Conservation (phyloP, 2,113 vertebrate species). For the Calidris pygmaea region DNA sequence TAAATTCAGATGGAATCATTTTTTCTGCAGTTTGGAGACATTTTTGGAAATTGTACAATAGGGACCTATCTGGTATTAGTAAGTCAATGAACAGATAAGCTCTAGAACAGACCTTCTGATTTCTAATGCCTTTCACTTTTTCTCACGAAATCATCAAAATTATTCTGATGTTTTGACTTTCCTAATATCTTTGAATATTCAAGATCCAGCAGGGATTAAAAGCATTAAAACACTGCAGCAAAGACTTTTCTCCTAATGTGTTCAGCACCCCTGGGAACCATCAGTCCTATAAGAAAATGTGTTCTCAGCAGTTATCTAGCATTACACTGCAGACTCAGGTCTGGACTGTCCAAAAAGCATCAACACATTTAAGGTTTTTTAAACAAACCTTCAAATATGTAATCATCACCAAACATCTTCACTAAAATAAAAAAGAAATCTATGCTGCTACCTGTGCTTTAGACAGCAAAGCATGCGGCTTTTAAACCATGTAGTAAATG, state of each 20-base stretch:
- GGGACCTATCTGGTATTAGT: not conserved
- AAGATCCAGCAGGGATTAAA: not conserved
- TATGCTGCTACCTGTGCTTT: not conserved
- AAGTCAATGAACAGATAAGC: not conserved
- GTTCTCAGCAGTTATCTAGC: not conserved
- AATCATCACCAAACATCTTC: not conserved
- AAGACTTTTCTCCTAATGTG: not conserved
- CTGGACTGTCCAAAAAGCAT: not conserved
- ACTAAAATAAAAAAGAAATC: not conserved
- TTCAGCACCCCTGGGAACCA: not conserved
- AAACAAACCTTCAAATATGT: not conserved
- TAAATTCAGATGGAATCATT: not conserved
- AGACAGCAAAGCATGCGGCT: not conserved
- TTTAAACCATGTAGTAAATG: not conserved
- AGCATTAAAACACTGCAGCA: not conserved
- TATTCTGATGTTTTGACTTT: not conserved
- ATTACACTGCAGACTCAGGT: not conserved
- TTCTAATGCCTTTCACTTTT: not conserved
- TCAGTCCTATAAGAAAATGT: not conserved
- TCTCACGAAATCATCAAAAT: not conserved
- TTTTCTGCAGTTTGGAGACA: not conserved
- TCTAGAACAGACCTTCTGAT: not conserved
- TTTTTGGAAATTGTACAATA: not conserved
- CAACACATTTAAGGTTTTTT: not conserved
- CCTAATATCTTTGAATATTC: not conserved